Percentiles rank a stretch among this genome's conserved stretches.
Evolutionary conservation across 2,113 vertebrate genomes (phyloP).

Genomic region (Colistium nudipinnis): DNA sequence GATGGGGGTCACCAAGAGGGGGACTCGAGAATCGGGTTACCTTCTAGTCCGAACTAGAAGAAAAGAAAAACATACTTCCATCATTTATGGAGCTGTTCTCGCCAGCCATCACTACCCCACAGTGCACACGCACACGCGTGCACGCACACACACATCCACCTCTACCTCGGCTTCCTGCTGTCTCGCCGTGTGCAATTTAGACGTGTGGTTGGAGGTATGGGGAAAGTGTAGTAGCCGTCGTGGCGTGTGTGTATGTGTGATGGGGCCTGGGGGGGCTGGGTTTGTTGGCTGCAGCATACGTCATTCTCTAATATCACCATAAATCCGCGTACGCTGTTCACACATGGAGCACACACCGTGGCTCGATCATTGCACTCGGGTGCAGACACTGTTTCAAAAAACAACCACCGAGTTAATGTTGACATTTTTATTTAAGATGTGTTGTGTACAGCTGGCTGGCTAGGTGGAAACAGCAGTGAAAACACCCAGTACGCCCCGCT

Average conservation of each 20-base stretch:
- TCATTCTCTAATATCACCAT: conserved; percentile 44
- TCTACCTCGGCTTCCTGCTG: conserved; percentile 71
- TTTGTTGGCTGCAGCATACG: conserved; percentile 31
- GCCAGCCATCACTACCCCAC: conserved; percentile 18
- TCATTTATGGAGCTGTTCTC: conserved; percentile 58
- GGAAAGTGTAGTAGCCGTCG: conserved; percentile 11
- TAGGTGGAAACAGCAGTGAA: neutral
- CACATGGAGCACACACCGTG: conserved; percentile 24
- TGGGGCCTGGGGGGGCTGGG: conserved; percentile 2
- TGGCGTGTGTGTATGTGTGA: neutral
- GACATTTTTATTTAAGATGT: conserved; percentile 5
- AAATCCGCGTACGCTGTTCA: neutral
- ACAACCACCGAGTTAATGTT: neutral
- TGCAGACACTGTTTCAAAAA: neutral
- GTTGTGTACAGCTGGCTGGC: neutral
- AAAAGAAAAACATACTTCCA: conserved; percentile 76
- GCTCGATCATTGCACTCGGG: neutral
- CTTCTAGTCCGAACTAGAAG: conserved; percentile 41
- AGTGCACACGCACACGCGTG: neutral
- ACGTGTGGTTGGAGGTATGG: conserved; percentile 23
- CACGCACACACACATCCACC: conserved; percentile 23
- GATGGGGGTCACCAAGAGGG: conserved; percentile 50
- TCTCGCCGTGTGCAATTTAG: conserved; percentile 65
- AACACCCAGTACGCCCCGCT: neutral
- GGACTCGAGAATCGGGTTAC: conserved; percentile 57